These are phyloP conservation scores for Slavum lentiscoides DNA, from an alignment of 2,888 invertebrate genomes.

Conservation along the genomic window DNA sequence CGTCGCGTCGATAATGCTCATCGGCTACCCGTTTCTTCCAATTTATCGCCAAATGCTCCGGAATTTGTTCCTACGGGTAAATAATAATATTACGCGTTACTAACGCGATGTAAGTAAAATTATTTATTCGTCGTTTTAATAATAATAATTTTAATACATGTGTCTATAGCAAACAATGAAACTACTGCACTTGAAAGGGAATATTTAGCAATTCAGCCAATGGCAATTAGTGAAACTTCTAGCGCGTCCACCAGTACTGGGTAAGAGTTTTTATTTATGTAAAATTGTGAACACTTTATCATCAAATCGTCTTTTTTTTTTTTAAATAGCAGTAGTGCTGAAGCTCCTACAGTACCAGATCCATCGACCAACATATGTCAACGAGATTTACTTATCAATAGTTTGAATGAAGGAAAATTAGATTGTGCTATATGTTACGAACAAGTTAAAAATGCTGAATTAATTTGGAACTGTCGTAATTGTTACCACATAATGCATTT, in stretches of 20 bases:
- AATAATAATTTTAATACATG: background rate
- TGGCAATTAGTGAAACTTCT: constrained; percentile 9
- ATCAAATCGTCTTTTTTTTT: background rate
- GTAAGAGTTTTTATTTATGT: background rate
- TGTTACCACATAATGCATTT: constrained; percentile 94
- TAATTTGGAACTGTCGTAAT: constrained; percentile 87
- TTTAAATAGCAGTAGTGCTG: constrained; percentile 20
- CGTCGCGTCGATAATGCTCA: background rate
- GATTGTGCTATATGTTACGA: constrained; percentile 97
- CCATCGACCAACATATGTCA: constrained; percentile 60
- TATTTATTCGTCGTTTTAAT: too few relatives aligned
- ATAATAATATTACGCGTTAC: background rate
- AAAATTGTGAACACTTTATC: background rate
- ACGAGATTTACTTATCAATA: constrained; percentile 80
- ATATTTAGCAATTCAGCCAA: background rate
- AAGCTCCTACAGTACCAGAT: background rate
- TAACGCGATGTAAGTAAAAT: too few relatives aligned
- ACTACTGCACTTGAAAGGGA: background rate
- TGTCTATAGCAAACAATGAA: constrained; percentile 13
- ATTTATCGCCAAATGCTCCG: constrained; percentile 40
- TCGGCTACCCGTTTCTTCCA: constrained; percentile 10
- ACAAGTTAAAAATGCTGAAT: constrained; percentile 75
- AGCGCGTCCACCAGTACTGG: constrained; percentile 11
- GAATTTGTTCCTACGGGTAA: constrained; percentile 44
- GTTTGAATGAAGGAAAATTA: constrained; percentile 68